Evolutionary conservation across 2,113 vertebrate genomes (phyloP), one percentile per base, ranked within the genome.

Genomic region (Gavia stellata): DNA sequence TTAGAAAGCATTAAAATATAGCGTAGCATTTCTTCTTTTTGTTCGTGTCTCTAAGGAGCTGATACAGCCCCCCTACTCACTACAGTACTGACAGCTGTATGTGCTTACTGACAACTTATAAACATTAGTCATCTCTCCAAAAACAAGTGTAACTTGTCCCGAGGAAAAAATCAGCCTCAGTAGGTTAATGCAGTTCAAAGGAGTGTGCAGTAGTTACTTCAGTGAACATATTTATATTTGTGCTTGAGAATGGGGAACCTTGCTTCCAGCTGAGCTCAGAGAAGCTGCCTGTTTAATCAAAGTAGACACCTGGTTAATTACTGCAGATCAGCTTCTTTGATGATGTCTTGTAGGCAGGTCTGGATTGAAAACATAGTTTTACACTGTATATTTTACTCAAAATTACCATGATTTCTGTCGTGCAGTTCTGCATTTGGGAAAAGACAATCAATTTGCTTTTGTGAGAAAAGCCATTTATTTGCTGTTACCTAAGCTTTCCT

Each of bases 391-490:
- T 79, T 75, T 49, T 36, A 36, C 5, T 59, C 10, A 5, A 19
- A 65, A 36, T 14, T 2, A 8, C 20, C 0, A 0, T 10, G 3
- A 19, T 53, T 65, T 25, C 23, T 68, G 1, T 28, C 38, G 12
- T 63, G 50, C 15, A 5, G 11, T 42, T 65, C 9, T 19, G 36
- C 24, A 3, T 25, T 59, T 56, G 58, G 34, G 44, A 65, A 38
- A 31, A 52, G 10, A 21, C 11, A 8, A 12, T 16, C 13, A 4
- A 12, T 42, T 55, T 33, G 40, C 59, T 45, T 50, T 31, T 33
- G 17, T 23, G 52, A 55, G 33, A 50, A 28, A 26, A 55, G 36
- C 10, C 2, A 0, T 65, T 86, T 6, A 25, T 49, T 61, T 81
- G 17, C 28, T 53, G 7, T 29, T 56, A 13, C 0, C 6, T 53